Conservation (phyloP, 2,113 vertebrate species). For the Gopherus evgoodei region DNA sequence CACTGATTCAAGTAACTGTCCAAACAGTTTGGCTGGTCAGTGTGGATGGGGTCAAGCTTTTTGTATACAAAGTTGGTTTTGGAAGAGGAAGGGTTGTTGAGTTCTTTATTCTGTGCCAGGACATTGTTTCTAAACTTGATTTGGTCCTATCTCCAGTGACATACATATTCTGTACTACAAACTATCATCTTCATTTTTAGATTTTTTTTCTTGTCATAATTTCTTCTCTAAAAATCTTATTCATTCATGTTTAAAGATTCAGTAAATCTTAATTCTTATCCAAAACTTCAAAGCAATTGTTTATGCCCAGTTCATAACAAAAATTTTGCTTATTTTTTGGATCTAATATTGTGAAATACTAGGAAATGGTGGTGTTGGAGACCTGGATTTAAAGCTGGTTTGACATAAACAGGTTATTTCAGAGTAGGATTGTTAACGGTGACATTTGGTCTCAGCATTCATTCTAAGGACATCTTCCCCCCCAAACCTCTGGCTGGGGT, state of each 20-base stretch:
- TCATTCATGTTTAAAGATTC: background rate
- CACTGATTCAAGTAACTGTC: background rate
- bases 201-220: background rate
- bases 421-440: background rate
- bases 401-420: background rate
- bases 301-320: background rate
- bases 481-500: fast-evolving
- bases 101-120: background rate
- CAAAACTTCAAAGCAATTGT: background rate
- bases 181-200: background rate
- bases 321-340: background rate
- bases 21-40: background rate
- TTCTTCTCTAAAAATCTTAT: background rate
- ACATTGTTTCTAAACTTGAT: background rate
- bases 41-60: background rate
- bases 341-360: background rate
- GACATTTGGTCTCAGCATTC: background rate
- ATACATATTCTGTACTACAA: background rate
- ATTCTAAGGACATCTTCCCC: fast-evolving
- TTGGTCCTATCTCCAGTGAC: background rate
- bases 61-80: background rate
- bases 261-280: background rate
- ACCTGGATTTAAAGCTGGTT: background rate
- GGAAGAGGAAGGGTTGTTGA: background rate
- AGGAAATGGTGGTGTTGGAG: background rate